phyloP scores from a whole-genome alignment of 2,113 vertebrate species.

The Alethe diademata region DNA sequence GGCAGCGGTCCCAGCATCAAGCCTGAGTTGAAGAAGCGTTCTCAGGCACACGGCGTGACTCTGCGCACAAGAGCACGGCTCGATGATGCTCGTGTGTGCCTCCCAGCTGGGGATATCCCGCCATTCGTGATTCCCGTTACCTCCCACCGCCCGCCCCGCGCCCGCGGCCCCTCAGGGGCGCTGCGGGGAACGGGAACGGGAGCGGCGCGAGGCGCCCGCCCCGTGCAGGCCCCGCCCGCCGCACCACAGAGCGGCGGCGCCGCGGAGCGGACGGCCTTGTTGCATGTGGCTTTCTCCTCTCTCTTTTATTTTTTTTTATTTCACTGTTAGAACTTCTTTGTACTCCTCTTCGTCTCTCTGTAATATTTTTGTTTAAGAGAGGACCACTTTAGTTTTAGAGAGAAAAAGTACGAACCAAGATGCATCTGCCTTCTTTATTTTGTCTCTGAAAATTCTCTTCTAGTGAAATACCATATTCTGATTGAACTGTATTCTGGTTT shows the following conservation, averaged over 20 bases:
- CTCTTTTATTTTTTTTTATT: neutral
- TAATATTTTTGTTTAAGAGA: neutral
- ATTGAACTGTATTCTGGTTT: neutral
- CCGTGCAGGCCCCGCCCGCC: no score
- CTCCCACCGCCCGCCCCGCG: no score
- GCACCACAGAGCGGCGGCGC: no score
- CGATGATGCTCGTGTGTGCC: no score
- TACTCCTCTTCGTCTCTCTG: neutral
- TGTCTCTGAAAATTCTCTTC: neutral
- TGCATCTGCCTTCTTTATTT: neutral
- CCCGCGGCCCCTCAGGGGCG: no score
- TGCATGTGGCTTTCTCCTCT: fast-evolving
- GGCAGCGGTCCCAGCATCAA: neutral
- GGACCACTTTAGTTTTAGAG: neutral
- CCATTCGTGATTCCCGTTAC: no score
- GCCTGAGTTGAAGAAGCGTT: neutral
- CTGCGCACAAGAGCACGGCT: no score
- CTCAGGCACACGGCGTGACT: neutral
- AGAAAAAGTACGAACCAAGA: neutral
- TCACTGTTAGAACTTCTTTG: neutral
- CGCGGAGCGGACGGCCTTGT: neutral
- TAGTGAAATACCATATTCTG: neutral
- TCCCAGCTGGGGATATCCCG: no score
- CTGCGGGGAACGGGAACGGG: no score
- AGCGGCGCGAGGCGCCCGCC: no score